phyloP scores from a whole-genome alignment of 2,797 vertebrate genomes.

The Champsocephalus gunnari region DNA sequence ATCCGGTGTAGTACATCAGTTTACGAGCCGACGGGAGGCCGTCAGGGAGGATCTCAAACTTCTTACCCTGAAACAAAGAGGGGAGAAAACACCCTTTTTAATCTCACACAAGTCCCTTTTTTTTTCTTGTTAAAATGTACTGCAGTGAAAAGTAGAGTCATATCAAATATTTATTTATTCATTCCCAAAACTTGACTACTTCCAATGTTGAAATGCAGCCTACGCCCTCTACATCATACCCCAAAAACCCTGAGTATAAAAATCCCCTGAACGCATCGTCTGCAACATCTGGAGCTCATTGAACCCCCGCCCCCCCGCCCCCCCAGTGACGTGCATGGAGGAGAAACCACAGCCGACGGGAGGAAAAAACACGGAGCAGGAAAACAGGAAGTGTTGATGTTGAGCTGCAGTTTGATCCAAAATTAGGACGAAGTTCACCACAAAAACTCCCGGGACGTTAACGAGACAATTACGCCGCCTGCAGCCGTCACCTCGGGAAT shows the following conservation, averaged over 20 bases:
- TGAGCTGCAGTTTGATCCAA: conserved; percentile 26
- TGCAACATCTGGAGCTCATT: conserved; percentile 80
- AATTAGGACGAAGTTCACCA: conserved; percentile 13
- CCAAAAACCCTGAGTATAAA: conserved; percentile 31
- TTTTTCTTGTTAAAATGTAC: no score
- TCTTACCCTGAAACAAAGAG: conserved; percentile 90
- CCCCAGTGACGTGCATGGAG: conserved; percentile 32
- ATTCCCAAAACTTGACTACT: no score
- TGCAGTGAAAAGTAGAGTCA: no score
- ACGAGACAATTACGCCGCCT: no score
- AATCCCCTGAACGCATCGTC: conserved; percentile 46
- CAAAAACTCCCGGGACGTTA: conserved; percentile 8
- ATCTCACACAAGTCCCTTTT: no score
- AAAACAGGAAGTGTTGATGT: conserved; percentile 63
- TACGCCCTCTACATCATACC: no score
- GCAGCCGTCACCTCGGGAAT: no score
- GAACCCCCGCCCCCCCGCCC: conserved; percentile 49
- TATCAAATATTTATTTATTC: no score
- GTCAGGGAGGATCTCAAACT: conserved; percentile 97
- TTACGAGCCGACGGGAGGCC: conserved; percentile 96
- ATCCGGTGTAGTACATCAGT: conserved; percentile 97
- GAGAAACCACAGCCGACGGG: conserved; percentile 48
- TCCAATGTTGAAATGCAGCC: no score
- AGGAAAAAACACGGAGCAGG: conserved; percentile 36
- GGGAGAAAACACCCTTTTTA: background rate